phyloP scores from a whole-genome alignment of 2,888 invertebrate species.

The Eupeodes luniger region DNA sequence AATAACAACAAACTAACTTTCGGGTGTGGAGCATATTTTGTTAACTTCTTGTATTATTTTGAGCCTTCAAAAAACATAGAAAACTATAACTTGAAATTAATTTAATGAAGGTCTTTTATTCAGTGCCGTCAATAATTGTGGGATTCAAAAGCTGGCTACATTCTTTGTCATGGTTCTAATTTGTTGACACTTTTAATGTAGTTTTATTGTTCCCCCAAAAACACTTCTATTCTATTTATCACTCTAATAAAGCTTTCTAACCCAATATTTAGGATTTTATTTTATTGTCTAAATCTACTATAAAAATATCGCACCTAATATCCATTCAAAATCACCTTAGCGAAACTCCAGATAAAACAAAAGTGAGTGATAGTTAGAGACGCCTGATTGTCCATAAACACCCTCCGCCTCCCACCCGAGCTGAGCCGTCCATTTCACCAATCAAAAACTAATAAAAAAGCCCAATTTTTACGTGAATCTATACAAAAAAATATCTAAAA shows the following conservation, averaged over 20 bases:
- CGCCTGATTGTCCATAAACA: background rate
- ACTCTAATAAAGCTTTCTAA: background rate
- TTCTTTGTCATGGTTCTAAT: too few relatives aligned
- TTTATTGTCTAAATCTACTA: slow-evolving; percentile 47
- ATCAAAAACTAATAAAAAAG: slow-evolving; percentile 73
- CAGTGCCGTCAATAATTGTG: too few relatives aligned
- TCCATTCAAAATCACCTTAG: slow-evolving; percentile 59
- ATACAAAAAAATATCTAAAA: background rate
- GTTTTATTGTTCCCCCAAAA: background rate
- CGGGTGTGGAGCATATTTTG: too few relatives aligned
- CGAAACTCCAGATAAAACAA: slow-evolving; percentile 20
- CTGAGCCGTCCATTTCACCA: slow-evolving; percentile 54
- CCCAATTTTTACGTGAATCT: slow-evolving; percentile 55
- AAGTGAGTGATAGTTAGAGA: background rate
- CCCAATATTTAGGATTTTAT: slow-evolving; percentile 15
- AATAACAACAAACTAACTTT: too few relatives aligned
- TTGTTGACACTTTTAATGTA: background rate
- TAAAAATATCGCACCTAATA: slow-evolving; percentile 68
- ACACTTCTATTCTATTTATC: background rate
- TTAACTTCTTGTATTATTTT: too few relatives aligned
- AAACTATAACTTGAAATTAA: too few relatives aligned
- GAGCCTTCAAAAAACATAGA: too few relatives aligned
- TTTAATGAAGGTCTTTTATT: too few relatives aligned
- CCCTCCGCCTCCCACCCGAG: too few relatives aligned
- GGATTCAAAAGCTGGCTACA: too few relatives aligned